Percentiles rank a stretch among this genome's conserved stretches.
These are phyloP conservation scores for Acheta domesticus DNA, from an alignment of 2,888 invertebrate species.

Conservation along the genomic window DNA sequence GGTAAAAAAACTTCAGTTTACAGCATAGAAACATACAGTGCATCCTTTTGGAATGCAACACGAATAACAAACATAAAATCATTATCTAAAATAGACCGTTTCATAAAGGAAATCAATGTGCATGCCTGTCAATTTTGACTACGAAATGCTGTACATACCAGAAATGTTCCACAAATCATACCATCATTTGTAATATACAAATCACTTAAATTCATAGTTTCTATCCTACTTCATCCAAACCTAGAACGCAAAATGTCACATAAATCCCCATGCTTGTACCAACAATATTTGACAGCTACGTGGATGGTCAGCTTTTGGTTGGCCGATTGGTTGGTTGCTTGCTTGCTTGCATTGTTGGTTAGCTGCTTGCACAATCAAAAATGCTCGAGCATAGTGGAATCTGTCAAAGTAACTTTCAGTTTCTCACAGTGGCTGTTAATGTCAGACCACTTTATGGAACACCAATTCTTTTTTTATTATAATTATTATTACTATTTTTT, in stretches of 20 bases:
- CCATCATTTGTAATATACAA: slow-evolving; percentile 26
- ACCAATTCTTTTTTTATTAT: slow-evolving; percentile 35
- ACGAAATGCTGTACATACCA: slow-evolving; percentile 26
- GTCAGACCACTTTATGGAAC: slow-evolving; percentile 38
- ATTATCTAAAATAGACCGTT: not conserved
- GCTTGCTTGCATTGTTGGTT: not conserved
- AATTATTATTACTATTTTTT: not conserved
- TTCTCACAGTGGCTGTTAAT: slow-evolving; percentile 25
- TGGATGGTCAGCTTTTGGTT: slow-evolving; percentile 4
- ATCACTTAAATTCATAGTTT: slow-evolving; percentile 21
- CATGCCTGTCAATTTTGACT: slow-evolving; percentile 30
- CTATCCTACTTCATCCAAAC: slow-evolving; percentile 20
- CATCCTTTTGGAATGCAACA: not conserved
- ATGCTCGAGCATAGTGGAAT: slow-evolving; percentile 5
- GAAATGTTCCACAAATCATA: slow-evolving; percentile 23
- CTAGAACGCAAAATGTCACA: slow-evolving; percentile 26
- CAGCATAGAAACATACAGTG: slow-evolving; percentile 11
- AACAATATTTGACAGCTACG: not conserved
- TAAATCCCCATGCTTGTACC: slow-evolving; percentile 20
- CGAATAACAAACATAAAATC: slow-evolving; percentile 12
- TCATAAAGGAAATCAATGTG: slow-evolving; percentile 23
- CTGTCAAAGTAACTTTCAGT: slow-evolving; percentile 18
- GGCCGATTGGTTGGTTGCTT: not conserved
- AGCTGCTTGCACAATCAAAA: not conserved
- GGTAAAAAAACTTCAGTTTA: not conserved